Base-by-base conservation (phyloP, 2,888 invertebrate species). In the Aporophyla nigra region DNA sequence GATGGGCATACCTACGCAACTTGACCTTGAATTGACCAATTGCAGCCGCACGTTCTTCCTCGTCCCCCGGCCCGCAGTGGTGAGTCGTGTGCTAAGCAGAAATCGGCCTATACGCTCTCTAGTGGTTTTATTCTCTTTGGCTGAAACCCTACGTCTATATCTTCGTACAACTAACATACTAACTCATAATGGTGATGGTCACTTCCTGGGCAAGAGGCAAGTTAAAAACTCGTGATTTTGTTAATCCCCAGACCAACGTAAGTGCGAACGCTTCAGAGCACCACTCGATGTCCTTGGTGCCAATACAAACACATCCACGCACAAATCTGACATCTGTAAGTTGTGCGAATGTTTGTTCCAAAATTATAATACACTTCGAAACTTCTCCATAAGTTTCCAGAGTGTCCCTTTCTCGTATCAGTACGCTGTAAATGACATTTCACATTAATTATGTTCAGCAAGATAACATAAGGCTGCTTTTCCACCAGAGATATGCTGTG, bases 221-320 rank as follows among this genome's bases (percentile, higher is more conserved):
- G 16, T 61, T 53, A 69, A 56, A 77, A 69, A 56, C 33, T 46
- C 27, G 33, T 73, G 65, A 82, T 58, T 82, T 77, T 82, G 46
- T 78, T 79, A 59, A 78, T 82, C 66, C 83, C 46, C 81, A 82
- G 81, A 62, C 83, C 83, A 72, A 58, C 81, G 63, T 69, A 69
- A 76, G 87, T 86, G 77, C 72, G 82, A 82, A 56, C 77, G 46
- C 74, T 66, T 70, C 78, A 82, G 68, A 63, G 73, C 74, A 27
- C 74, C 63, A 24, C 54, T 74, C 53, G 69, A 83, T 82, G 82
- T 80, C 59, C 56, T 43, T 68, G 71, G 74, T 84, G 71, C 66
- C 66, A 74, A 77, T 53, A 67, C 73, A 63, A 66, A 78, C 73
- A 49, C 82, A 67, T 62, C 73, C 73, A 71, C 63, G 65, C 78